Conservation (phyloP, 2,113 vertebrate genomes). For the Indri indri region DNA sequence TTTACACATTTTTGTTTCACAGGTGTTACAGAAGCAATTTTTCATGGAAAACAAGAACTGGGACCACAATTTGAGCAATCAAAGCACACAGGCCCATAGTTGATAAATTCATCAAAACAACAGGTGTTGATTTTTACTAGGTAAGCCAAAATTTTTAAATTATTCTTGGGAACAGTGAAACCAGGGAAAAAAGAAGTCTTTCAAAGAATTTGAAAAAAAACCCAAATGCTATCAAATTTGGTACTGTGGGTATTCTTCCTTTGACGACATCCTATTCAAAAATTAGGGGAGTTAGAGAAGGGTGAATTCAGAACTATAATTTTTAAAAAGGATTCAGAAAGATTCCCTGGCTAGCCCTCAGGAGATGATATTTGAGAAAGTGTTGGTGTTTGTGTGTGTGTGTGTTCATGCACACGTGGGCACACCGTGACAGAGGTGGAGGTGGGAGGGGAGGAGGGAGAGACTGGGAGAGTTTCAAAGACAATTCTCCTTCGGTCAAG, state of each 20-base stretch:
- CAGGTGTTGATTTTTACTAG: constrained; percentile 1
- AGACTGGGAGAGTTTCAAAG: background rate
- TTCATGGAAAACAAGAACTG: background rate
- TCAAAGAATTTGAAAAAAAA: background rate
- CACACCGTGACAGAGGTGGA: background rate
- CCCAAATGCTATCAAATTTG: background rate
- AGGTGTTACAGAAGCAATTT: background rate
- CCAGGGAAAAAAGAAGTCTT: background rate
- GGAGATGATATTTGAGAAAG: background rate
- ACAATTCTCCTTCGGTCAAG: background rate
- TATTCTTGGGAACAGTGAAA: background rate
- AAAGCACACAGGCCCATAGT: background rate
- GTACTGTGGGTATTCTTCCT: background rate
- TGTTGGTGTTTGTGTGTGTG: too few relatives aligned
- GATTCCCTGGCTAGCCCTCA: too few relatives aligned
- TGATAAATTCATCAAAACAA: background rate
- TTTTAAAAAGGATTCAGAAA: too few relatives aligned
- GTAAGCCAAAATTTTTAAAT: constrained; percentile 12
- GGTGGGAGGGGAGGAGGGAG: background rate
- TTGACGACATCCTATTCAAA: background rate
- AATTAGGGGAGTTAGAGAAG: background rate
- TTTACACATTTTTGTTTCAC: constrained; percentile 1
- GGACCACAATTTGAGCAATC: background rate
- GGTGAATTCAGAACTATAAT: too few relatives aligned
- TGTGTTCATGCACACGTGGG: too few relatives aligned